phyloP scores from a whole-genome alignment of 2,888 invertebrate genomes.

The Dryobotodes eremita region DNA sequence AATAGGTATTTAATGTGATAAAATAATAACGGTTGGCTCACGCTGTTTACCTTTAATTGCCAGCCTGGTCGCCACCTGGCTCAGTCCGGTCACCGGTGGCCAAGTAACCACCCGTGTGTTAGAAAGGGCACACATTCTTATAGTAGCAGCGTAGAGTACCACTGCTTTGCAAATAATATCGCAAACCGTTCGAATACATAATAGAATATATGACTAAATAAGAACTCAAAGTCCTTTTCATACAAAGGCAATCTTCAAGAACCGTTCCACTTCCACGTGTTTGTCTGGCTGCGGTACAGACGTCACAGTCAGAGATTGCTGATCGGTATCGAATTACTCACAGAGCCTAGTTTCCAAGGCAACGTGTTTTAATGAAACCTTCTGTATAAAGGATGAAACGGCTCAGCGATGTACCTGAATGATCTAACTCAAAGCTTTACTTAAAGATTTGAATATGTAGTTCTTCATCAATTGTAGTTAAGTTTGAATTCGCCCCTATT shows the following conservation, averaged over 20 bases:
- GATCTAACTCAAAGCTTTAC: neutral
- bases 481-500: neutral
- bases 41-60: too few relatives aligned
- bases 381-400: neutral
- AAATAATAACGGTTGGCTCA: too few relatives aligned
- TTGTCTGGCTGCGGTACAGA: neutral
- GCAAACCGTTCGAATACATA: neutral
- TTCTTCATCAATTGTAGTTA: neutral
- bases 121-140: neutral
- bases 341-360: slow-evolving; percentile 17
- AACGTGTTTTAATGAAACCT: neutral
- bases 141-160: neutral
- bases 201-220: neutral
- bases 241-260: slow-evolving; percentile 17
- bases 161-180: neutral
- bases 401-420: neutral
- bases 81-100: too few relatives aligned
- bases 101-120: too few relatives aligned
- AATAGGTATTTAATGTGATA: neutral
- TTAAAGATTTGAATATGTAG: neutral
- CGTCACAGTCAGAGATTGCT: slow-evolving; percentile 53
- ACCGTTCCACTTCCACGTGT: slow-evolving; percentile 2
- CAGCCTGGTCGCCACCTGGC: too few relatives aligned
- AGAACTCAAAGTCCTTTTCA: neutral
- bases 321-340: slow-evolving; percentile 58